Percentiles rank a stretch among this genome's conserved stretches.
Evolutionary conservation across 1,140 invertebrate genomes (phyloP).

Genomic region (Hyphantria cunea): DNA sequence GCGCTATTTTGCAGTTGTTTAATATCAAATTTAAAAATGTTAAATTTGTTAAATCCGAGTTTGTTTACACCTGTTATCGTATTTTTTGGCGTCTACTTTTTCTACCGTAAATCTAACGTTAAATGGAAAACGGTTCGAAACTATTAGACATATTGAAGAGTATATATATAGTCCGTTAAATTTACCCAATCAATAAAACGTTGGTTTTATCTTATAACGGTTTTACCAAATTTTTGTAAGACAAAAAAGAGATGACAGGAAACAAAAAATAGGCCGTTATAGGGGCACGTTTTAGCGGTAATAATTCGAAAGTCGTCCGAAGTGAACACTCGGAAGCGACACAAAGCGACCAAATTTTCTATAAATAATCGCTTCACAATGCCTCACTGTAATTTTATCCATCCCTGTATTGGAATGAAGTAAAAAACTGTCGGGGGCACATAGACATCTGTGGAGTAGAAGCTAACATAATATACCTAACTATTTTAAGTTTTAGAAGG

Average conservation of each 20-base stretch:
- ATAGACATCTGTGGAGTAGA: slow-evolving; percentile 50
- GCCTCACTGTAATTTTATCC: slow-evolving; percentile 72
- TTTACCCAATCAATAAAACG: too few relatives aligned
- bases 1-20: slow-evolving; percentile 51
- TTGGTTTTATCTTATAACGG: slow-evolving; percentile 33
- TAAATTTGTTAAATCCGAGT: too few relatives aligned
- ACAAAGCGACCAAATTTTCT: slow-evolving; percentile 77
- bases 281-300: slow-evolving; percentile 47
- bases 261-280: slow-evolving; percentile 45
- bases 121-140: too few relatives aligned
- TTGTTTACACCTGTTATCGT: too few relatives aligned
- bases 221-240: slow-evolving; percentile 32
- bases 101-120: too few relatives aligned
- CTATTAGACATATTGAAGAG: too few relatives aligned
- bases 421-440: slow-evolving; percentile 61
- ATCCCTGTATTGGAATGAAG: slow-evolving; percentile 68
- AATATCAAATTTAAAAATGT: background rate
- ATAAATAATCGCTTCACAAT: slow-evolving; percentile 79
- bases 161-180: too few relatives aligned
- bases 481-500: too few relatives aligned
- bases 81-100: too few relatives aligned
- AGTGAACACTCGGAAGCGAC: slow-evolving; percentile 57
- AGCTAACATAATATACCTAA: too few relatives aligned
- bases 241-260: slow-evolving; percentile 39
- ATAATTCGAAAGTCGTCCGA: slow-evolving; percentile 51